These are phyloP conservation scores for Paratrypauchen microcephalus DNA, from an alignment of 2,797 vertebrate genomes.

Conservation along the genomic window DNA sequence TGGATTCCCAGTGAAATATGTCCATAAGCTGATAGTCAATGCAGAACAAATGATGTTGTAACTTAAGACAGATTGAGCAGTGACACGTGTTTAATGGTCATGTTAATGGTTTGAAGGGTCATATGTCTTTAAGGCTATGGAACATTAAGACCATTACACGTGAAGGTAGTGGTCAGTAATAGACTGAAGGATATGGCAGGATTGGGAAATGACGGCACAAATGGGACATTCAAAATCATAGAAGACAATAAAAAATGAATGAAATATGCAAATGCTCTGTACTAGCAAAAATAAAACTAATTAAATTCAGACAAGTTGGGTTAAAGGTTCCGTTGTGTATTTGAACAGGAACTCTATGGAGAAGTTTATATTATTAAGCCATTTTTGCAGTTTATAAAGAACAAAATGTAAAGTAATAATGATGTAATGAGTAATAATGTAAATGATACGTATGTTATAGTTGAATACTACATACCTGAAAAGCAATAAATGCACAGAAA, in stretches of 20 bases:
- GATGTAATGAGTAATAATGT: too few species aligned
- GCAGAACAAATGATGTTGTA: constrained; percentile 45
- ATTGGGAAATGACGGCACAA: constrained; percentile 38
- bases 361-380: too few species aligned
- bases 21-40: constrained; percentile 31
- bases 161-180: constrained; percentile 40
- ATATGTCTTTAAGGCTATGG: constrained; percentile 55
- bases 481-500: too few species aligned
- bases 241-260: constrained; percentile 17
- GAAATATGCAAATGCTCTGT: constrained; percentile 2
- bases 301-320: too few species aligned
- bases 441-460: too few species aligned
- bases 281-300: too few species aligned
- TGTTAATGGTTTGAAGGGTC: constrained; percentile 56
- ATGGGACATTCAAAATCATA: constrained; percentile 43
- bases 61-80: constrained; percentile 43
- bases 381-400: too few species aligned
- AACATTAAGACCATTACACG: constrained; percentile 55
- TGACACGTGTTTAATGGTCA: constrained; percentile 47
- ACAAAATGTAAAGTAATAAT: too few species aligned
- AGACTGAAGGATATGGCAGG: constrained; percentile 39
- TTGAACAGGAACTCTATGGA: too few species aligned
- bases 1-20: constrained; percentile 43
- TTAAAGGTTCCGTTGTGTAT: too few species aligned
- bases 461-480: too few species aligned